A percentile compares a stretch with the other conserved stretches of the same genome.
phyloP scores from a whole-genome alignment of 1,140 invertebrate species.

The Brachionus rubens region DNA sequence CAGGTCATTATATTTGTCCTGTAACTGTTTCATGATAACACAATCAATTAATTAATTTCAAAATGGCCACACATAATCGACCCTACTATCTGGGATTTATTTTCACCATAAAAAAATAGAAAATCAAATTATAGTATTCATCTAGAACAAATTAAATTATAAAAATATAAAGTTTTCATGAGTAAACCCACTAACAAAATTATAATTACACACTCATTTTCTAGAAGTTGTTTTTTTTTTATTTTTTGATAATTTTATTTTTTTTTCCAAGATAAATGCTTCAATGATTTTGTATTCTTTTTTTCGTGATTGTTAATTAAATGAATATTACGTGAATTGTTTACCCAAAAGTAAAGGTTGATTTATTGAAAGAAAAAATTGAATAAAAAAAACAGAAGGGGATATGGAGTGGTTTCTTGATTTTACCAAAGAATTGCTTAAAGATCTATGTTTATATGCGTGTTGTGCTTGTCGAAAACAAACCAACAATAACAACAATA shows the following conservation, averaged over 20 bases:
- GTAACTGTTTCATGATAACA: too few species aligned
- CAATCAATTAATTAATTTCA: too few species aligned
- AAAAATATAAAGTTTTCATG: neutral
- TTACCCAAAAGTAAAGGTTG: neutral
- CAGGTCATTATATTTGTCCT: too few species aligned
- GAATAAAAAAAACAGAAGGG: neutral
- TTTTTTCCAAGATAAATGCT: too few species aligned
- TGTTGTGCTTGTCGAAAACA: conserved; percentile 14
- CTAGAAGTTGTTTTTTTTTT: neutral
- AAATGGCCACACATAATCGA: too few species aligned
- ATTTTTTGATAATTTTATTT: too few species aligned
- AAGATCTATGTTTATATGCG: conserved; percentile 5
- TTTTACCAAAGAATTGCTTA: neutral
- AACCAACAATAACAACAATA: neutral
- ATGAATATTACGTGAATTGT: conserved; percentile 8
- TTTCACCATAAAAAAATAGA: too few species aligned
- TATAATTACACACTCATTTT: neutral
- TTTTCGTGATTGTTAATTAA: too few species aligned
- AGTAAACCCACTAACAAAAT: too few species aligned
- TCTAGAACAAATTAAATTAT: neutral
- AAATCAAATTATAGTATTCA: too few species aligned
- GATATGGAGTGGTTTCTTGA: neutral
- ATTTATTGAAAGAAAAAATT: too few species aligned
- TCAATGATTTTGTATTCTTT: conserved; percentile 14
- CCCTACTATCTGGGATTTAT: too few species aligned